Evolutionary conservation across 2,113 vertebrate genomes (phyloP).

Genomic region (Ciconia boyciana): DNA sequence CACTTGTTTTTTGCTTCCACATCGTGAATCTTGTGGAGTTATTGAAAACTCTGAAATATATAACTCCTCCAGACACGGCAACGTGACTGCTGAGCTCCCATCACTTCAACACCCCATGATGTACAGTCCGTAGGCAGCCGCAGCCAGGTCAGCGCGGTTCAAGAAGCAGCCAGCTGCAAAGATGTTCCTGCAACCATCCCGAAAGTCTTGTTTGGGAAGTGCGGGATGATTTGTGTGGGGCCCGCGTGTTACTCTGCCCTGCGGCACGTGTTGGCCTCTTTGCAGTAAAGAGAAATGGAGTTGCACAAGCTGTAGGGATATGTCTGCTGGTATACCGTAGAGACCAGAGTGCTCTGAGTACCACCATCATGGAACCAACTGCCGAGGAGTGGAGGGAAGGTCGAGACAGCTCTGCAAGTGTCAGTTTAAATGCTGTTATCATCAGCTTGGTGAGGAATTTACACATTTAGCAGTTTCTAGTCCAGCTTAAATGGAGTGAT

Average conservation of each 20-base stretch:
- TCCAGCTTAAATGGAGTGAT: neutral
- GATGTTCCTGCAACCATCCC: neutral
- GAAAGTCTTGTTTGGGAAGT: neutral
- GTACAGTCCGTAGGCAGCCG: neutral
- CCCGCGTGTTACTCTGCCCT: neutral
- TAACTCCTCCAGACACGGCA: neutral
- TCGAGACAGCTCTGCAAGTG: neutral
- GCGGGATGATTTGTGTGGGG: neutral
- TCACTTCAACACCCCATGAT: neutral
- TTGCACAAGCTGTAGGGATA: rapidly evolving
- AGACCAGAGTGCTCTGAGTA: neutral
- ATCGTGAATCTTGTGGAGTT: neutral
- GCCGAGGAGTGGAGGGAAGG: neutral
- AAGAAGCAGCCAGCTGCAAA: neutral
- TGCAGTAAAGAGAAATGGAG: neutral
- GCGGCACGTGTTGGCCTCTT: neutral
- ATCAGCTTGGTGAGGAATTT: neutral
- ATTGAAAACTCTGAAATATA: neutral
- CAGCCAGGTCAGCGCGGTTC: too few species aligned
- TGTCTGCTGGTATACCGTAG: neutral
- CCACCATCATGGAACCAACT: neutral
- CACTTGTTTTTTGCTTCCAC: neutral
- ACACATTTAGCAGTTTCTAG: neutral
- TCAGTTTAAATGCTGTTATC: neutral
- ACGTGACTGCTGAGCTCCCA: neutral